These are phyloP conservation scores for Amphipoea oculea DNA, from an alignment of 2,888 invertebrate genomes.

Conservation along the genomic window DNA sequence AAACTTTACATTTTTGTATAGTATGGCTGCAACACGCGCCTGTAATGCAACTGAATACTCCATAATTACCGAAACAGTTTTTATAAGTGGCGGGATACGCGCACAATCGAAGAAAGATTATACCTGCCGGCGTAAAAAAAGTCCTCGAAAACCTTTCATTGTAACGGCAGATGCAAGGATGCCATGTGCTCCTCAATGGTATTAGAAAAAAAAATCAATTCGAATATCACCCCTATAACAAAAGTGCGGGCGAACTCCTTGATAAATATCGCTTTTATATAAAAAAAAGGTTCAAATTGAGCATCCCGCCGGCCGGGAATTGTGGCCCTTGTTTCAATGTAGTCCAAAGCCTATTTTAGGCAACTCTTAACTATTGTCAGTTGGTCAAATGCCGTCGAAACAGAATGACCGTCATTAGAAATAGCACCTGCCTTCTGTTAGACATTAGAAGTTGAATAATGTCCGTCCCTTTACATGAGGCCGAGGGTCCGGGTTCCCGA, in stretches of 20 bases:
- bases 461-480: conserved; percentile 46
- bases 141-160: conserved; percentile 40
- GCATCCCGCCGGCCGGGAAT: conserved; percentile 24
- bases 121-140: conserved; percentile 56
- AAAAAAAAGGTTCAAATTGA: conserved; percentile 57
- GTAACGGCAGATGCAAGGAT: conserved; percentile 74
- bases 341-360: conserved; percentile 47
- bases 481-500: conserved; percentile 19
- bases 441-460: conserved; percentile 73
- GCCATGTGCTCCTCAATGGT: conserved; percentile 68
- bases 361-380: conserved; percentile 53
- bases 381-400: conserved; percentile 75
- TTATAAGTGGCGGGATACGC: conserved; percentile 34
- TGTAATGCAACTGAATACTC: conserved; percentile 29
- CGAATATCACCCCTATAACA: conserved; percentile 61
- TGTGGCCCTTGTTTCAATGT: conserved; percentile 55
- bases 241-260: conserved; percentile 55
- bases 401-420: conserved; percentile 75
- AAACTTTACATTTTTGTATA: conserved; percentile 5
- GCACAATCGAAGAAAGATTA: conserved; percentile 51
- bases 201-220: conserved; percentile 70
- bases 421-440: conserved; percentile 81
- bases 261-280: conserved; percentile 58
- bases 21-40: conserved; percentile 34
- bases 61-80: conserved; percentile 46